phyloP scores from a whole-genome alignment of 2,113 vertebrate species.

The Boulengeromyrus knoepffleri region DNA sequence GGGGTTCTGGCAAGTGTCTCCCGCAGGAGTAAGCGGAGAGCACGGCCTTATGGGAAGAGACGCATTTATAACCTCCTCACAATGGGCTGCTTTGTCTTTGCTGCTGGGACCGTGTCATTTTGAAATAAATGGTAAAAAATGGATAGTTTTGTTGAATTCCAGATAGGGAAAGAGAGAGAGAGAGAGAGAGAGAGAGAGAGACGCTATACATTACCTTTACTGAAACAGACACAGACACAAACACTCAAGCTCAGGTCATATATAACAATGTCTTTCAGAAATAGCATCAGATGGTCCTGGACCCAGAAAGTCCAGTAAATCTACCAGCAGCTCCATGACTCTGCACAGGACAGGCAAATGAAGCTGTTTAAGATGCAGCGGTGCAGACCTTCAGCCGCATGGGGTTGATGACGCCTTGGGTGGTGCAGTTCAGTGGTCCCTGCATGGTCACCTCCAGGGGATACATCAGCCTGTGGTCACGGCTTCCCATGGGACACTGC shows the following conservation, averaged over 20 bases:
- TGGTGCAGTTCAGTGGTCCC: conserved; percentile 71
- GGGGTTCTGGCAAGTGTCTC: neutral
- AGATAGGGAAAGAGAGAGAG: neutral
- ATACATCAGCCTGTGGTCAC: conserved; percentile 65
- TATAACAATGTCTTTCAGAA: neutral
- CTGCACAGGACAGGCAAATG: neutral
- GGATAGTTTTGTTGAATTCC: neutral
- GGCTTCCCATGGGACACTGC: conserved; percentile 65
- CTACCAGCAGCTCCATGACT: neutral
- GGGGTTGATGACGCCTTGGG: conserved; percentile 60
- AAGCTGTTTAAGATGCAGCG: neutral
- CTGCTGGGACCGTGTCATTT: neutral
- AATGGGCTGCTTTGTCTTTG: neutral
- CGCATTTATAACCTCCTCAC: neutral
- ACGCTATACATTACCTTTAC: neutral
- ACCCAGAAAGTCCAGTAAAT: neutral
- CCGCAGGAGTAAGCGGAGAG: neutral
- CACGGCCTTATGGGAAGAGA: neutral
- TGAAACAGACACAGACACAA: neutral
- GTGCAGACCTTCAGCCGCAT: conserved; percentile 63
- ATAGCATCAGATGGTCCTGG: neutral
- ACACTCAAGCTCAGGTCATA: neutral
- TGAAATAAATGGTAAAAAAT: conserved; percentile 1
- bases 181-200: neutral
- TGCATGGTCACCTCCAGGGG: conserved; percentile 61